These are phyloP conservation scores for Leptoclinus maculatus DNA, from an alignment of 2,797 vertebrate genomes.

Conservation along the genomic window DNA sequence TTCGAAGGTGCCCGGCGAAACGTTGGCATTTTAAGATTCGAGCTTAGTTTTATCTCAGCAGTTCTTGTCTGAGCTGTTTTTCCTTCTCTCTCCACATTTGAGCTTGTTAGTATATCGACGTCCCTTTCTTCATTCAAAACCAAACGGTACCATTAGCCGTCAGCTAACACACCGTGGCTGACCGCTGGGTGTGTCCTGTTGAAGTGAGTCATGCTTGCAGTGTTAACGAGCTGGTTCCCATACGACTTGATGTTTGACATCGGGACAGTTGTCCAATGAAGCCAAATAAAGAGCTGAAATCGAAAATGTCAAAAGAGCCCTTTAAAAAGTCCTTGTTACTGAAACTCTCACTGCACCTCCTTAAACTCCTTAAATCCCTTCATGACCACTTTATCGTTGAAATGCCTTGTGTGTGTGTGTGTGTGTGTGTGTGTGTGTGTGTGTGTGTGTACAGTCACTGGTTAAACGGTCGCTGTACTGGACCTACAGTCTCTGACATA, in stretches of 20 bases:
- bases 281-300: conserved; percentile 16
- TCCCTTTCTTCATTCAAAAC: conserved; percentile 5
- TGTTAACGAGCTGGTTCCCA: conserved; percentile 23
- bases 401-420: conserved; percentile 62
- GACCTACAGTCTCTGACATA: conserved; percentile 82
- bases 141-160: conserved; percentile 23
- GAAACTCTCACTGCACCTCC: conserved; percentile 9
- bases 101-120: not conserved
- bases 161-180: not conserved
- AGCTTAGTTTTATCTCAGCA: not conserved
- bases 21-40: conserved; percentile 12
- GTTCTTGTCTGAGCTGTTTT: not conserved
- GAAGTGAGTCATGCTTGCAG: not conserved
- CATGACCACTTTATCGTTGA: conserved; percentile 68
- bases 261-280: not conserved
- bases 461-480: conserved; percentile 52
- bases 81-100: not conserved
- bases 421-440: not conserved
- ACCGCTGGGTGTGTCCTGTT: conserved; percentile 10
- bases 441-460: conserved; percentile 52
- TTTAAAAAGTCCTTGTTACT: conserved; percentile 14
- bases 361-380: conserved; percentile 11
- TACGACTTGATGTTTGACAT: not conserved
- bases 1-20: not conserved
- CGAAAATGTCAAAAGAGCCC: not conserved